Conservation (phyloP, 2,888 invertebrate genomes). For the Thecophora atra region DNA sequence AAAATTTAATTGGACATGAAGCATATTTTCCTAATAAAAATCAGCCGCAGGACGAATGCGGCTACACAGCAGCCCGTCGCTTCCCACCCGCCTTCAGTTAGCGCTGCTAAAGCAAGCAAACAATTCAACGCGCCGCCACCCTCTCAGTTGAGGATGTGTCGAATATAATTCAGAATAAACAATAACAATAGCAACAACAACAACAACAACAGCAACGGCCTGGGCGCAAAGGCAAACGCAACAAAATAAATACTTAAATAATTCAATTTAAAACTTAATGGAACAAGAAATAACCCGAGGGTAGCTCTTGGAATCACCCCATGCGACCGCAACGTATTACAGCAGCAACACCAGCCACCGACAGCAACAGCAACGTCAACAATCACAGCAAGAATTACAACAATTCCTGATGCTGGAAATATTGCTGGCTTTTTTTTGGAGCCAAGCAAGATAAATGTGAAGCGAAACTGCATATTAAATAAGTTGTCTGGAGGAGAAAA, state of each 20-base stretch:
- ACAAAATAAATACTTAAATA: slow-evolving; percentile 49
- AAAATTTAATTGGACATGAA: slow-evolving; percentile 51
- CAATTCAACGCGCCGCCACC: slow-evolving; percentile 7
- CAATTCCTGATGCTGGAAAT: background rate
- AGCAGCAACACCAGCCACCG: background rate
- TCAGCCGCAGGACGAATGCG: slow-evolving; percentile 27
- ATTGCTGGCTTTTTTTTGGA: background rate
- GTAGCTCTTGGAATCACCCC: slow-evolving; percentile 24
- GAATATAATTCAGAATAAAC: slow-evolving; percentile 27
- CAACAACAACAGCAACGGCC: slow-evolving; percentile 28
- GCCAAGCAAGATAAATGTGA: too few relatives aligned
- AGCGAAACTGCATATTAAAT: too few relatives aligned
- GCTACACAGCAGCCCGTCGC: slow-evolving; percentile 30
- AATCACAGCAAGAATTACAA: slow-evolving; percentile 9
- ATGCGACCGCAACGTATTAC: slow-evolving; percentile 30
- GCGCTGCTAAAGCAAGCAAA: background rate
- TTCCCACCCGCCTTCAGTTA: background rate
- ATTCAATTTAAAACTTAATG: slow-evolving; percentile 52
- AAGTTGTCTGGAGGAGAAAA: slow-evolving; percentile 4
- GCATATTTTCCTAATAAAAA: slow-evolving; percentile 43
- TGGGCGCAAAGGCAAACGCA: slow-evolving; percentile 40
- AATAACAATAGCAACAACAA: slow-evolving; percentile 18
- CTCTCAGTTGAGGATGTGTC: slow-evolving; percentile 28
- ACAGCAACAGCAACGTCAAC: background rate
- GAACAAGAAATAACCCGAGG: slow-evolving; percentile 46